Conservation (phyloP, 2,113 vertebrate genomes). For the Catagonus wagneri region DNA sequence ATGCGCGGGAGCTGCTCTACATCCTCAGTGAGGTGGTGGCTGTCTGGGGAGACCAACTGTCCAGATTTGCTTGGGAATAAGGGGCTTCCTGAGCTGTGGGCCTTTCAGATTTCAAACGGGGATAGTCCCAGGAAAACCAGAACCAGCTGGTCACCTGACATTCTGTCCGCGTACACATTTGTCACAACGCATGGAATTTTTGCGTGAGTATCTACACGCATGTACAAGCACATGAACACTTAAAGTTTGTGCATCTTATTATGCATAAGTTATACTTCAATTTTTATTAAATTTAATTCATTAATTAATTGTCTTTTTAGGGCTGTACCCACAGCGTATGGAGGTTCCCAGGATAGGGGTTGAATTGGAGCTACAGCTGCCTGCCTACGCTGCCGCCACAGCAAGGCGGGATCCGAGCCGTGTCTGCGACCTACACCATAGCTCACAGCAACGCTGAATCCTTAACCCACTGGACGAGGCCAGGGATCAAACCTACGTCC, state of each 20-base stretch:
- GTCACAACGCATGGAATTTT: neutral
- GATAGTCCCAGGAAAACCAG: neutral
- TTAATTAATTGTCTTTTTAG: too few relatives aligned
- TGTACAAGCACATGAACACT: neutral
- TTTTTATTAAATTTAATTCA: too few relatives aligned
- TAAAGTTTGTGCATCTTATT: neutral
- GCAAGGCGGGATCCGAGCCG: too few relatives aligned
- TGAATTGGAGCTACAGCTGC: too few relatives aligned
- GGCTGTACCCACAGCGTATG: too few relatives aligned
- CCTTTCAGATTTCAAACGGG: neutral
- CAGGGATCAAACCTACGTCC: too few relatives aligned
- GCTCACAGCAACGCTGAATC: too few relatives aligned
- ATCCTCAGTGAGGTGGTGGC: neutral
- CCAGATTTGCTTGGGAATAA: neutral
- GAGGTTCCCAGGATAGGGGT: too few relatives aligned
- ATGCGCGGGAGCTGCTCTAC: fast-evolving
- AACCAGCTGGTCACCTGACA: fast-evolving
- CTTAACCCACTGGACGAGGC: too few relatives aligned
- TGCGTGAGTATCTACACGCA: fast-evolving
- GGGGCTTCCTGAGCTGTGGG: neutral
- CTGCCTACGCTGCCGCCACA: too few relatives aligned
- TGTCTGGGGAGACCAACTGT: fast-evolving
- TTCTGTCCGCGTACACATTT: fast-evolving
- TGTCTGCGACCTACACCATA: too few relatives aligned
- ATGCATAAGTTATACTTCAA: too few relatives aligned